phyloP scores from a whole-genome alignment of 2,113 vertebrate genomes.

The Pteropus alecto region DNA sequence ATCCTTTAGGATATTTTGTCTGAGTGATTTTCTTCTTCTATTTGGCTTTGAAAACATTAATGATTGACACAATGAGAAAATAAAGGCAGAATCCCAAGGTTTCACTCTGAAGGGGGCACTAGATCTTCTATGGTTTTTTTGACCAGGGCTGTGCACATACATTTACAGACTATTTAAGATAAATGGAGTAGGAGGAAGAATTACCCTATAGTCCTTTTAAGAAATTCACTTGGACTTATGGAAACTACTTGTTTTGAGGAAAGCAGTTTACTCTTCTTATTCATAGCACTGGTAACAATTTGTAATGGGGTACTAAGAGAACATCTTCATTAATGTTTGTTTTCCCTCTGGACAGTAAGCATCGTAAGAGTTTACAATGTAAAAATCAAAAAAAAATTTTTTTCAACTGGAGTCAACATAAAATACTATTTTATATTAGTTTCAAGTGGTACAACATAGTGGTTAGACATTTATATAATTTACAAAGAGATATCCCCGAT shows the following conservation, averaged over 20 bases:
- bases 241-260: neutral
- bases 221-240: constrained; percentile 22
- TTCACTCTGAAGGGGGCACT: neutral
- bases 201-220: neutral
- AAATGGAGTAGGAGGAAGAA: neutral
- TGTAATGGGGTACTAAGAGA: neutral
- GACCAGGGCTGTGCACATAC: neutral
- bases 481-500: too few species aligned
- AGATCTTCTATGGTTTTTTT: neutral
- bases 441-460: too few species aligned
- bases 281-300: neutral
- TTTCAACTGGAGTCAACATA: too few species aligned
- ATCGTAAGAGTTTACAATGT: neutral
- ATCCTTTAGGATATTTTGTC: neutral
- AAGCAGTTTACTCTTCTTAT: neutral
- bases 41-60: constrained; percentile 28
- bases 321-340: neutral
- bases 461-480: too few species aligned
- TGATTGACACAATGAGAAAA: neutral
- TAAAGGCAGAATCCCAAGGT: neutral
- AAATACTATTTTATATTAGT: too few species aligned
- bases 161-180: constrained; percentile 1
- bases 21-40: neutral
- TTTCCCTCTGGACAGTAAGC: neutral
- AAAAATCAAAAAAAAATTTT: too few species aligned